phyloP scores from a whole-genome alignment of 2,113 vertebrate species.

The Notarius lentiginosus region DNA sequence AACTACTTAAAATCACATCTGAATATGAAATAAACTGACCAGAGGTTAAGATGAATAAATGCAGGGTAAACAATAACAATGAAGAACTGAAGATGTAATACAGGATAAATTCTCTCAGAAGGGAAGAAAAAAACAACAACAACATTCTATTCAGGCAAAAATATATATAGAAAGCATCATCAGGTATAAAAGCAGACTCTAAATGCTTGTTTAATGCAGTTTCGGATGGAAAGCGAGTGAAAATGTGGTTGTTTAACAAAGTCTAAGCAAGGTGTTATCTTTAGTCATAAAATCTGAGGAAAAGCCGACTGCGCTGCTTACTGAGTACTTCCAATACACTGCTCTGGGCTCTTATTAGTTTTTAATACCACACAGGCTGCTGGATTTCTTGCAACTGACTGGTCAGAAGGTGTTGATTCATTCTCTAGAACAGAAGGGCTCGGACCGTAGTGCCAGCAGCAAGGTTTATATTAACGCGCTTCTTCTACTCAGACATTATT shows the following conservation, averaged over 20 bases:
- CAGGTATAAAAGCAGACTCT: not conserved
- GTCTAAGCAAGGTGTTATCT: no score
- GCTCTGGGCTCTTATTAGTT: not conserved
- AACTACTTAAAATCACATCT: constrained; percentile 26
- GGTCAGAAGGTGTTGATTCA: not conserved
- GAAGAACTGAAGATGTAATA: not conserved
- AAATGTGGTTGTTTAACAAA: not conserved
- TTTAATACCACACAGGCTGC: not conserved
- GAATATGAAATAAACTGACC: constrained; percentile 1
- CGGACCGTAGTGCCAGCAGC: not conserved
- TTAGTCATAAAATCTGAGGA: not conserved
- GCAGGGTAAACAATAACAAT: not conserved
- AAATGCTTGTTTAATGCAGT: not conserved
- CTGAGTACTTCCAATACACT: not conserved
- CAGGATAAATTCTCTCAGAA: not conserved
- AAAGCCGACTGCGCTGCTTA: not conserved
- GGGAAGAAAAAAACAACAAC: not conserved
- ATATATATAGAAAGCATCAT: not conserved
- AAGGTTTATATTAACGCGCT: not conserved
- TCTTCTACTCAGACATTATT: not conserved
- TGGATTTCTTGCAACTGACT: not conserved
- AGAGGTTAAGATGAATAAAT: constrained; percentile 5
- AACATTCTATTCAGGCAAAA: not conserved
- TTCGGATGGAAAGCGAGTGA: not conserved
- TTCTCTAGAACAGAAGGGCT: not conserved